phyloP scores from a whole-genome alignment of 2,888 invertebrate species.

The Pollenia angustigena region DNA sequence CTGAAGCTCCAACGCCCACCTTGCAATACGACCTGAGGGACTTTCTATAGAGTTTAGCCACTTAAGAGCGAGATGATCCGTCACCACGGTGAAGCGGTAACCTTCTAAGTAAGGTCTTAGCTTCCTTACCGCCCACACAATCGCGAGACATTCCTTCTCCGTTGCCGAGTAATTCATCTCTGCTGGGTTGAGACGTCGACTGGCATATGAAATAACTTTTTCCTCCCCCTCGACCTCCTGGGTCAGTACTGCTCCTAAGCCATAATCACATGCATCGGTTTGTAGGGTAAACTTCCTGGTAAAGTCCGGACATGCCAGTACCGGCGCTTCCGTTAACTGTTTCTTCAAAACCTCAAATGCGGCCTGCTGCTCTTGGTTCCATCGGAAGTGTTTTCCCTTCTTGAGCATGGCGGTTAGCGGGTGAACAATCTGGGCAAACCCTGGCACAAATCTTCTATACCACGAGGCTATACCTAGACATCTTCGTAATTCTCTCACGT shows the following conservation, averaged over 20 bases:
- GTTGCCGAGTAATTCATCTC: no score
- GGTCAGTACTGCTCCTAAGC: slow-evolving; percentile 15
- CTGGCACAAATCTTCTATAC: slow-evolving; percentile 2
- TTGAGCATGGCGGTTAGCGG: neutral
- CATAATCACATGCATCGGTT: slow-evolving; percentile 1
- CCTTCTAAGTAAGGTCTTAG: no score
- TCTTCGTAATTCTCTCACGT: neutral
- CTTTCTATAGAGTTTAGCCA: no score
- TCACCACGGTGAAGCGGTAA: no score
- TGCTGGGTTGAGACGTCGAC: no score
- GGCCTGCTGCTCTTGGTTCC: slow-evolving; percentile 1
- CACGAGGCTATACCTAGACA: slow-evolving; percentile 14
- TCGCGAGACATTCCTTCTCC: no score
- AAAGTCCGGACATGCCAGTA: neutral
- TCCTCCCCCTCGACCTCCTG: neutral
- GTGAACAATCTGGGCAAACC: neutral
- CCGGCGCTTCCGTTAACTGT: neutral
- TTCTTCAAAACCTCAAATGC: neutral
- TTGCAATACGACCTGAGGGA: no score
- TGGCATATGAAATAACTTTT: no score
- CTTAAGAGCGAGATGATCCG: no score
- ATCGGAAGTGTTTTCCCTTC: slow-evolving; percentile 7
- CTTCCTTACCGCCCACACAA: no score
- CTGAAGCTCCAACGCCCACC: no score
- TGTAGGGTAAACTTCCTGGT: neutral